Evolutionary conservation across 2,113 vertebrate species (phyloP).

Genomic region (Furnarius figulus): DNA sequence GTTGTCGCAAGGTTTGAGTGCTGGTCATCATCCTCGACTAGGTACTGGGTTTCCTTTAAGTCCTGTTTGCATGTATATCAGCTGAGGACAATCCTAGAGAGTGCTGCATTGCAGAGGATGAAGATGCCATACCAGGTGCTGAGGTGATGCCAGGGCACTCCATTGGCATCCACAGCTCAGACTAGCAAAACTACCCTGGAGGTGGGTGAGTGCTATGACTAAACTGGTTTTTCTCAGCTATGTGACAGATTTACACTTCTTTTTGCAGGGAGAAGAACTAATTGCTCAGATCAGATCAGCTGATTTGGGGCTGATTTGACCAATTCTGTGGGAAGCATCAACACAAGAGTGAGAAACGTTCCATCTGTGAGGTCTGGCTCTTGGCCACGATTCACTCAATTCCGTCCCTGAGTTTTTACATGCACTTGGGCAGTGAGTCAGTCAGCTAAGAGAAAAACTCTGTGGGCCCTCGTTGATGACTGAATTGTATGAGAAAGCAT

Average conservation of each 20-base stretch:
- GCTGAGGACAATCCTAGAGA: fast-evolving
- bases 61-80: fast-evolving
- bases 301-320: background rate
- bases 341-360: background rate
- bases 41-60: background rate
- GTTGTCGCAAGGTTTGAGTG: background rate
- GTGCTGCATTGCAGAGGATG: background rate
- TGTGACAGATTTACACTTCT: background rate
- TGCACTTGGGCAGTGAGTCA: background rate
- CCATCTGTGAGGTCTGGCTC: constrained; percentile 34
- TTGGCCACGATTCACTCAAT: background rate
- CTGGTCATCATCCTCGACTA: background rate
- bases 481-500: background rate
- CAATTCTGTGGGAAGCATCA: constrained; percentile 27
- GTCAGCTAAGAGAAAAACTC: background rate
- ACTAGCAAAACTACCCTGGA: background rate
- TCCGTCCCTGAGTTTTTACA: background rate
- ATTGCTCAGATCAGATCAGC: constrained; percentile 4
- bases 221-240: background rate
- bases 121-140: background rate
- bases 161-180: background rate
- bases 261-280: background rate
- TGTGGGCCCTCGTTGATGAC: background rate
- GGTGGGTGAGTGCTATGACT: background rate
- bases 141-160: background rate